phyloP scores from a whole-genome alignment of 2,888 invertebrate genomes.

The Pterobdella sp. region DNA sequence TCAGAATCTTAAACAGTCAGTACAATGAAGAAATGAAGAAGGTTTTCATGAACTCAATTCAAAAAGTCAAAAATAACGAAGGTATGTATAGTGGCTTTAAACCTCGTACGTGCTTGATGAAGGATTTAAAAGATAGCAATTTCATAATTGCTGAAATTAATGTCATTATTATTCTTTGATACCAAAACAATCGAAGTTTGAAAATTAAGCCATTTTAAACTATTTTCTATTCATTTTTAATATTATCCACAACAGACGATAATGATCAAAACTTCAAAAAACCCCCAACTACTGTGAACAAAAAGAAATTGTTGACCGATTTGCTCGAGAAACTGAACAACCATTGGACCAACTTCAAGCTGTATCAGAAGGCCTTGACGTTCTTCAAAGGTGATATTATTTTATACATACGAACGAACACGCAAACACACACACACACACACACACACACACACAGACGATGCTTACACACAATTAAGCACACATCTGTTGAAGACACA shows the following conservation, averaged over 20 bases:
- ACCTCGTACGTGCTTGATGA: too few species aligned
- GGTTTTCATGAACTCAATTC: slow-evolving; percentile 62
- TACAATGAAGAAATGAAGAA: slow-evolving; percentile 62
- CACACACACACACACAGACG: not conserved
- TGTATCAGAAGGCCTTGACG: slow-evolving; percentile 52
- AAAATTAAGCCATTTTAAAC: too few species aligned
- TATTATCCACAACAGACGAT: too few species aligned
- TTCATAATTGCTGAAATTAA: too few species aligned
- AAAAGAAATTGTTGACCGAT: slow-evolving; percentile 69
- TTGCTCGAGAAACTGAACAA: slow-evolving; percentile 75
- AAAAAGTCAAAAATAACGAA: not conserved
- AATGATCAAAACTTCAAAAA: too few species aligned
- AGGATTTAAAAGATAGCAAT: too few species aligned
- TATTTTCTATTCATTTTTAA: too few species aligned
- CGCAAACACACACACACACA: not conserved
- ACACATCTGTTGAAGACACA: not conserved
- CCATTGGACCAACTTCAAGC: slow-evolving; percentile 53
- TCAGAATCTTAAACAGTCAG: slow-evolving; percentile 39
- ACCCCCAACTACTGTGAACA: too few species aligned
- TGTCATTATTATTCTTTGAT: too few species aligned
- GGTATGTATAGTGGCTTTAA: too few species aligned
- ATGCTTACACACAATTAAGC: not conserved
- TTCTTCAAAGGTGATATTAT: slow-evolving; percentile 45
- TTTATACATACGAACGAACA: not conserved
- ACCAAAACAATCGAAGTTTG: too few species aligned